phyloP scores from a whole-genome alignment of 2,888 invertebrate species.

The Nomada fabriciana region DNA sequence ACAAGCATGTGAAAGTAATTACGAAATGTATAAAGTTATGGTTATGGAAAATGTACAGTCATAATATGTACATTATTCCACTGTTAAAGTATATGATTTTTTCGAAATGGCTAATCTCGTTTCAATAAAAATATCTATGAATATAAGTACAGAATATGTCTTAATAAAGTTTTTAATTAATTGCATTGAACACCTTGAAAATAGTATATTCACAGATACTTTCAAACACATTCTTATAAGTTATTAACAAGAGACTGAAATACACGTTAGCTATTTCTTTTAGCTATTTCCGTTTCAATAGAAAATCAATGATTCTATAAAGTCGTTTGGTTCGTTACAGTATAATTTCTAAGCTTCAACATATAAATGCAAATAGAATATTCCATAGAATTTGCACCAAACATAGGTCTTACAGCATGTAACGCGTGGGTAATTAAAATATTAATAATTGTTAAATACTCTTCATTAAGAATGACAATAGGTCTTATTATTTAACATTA shows the following conservation, averaged over 20 bases:
- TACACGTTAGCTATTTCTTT: too few species aligned
- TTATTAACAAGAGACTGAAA: slow-evolving; percentile 1
- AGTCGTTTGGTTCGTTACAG: not conserved
- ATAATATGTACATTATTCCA: slow-evolving; percentile 17
- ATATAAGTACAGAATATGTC: slow-evolving; percentile 19
- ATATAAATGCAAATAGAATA: slow-evolving; percentile 5
- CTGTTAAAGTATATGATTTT: slow-evolving; percentile 16
- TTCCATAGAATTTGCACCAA: slow-evolving; percentile 2
- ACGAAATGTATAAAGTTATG: slow-evolving; percentile 2
- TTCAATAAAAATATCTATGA: not conserved
- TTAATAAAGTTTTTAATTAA: not conserved
- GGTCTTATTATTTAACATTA: slow-evolving; percentile 22
- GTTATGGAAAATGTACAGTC: not conserved
- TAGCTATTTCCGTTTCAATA: too few species aligned
- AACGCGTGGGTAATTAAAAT: slow-evolving; percentile 11
- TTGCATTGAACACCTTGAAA: slow-evolving; percentile 2
- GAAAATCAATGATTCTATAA: not conserved
- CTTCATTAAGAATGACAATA: slow-evolving; percentile 7
- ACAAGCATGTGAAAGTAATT: slow-evolving; percentile 15
- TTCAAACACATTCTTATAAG: not conserved
- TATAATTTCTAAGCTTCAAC: slow-evolving; percentile 1
- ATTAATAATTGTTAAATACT: slow-evolving; percentile 6
- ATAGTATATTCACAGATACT: not conserved
- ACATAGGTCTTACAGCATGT: not conserved
- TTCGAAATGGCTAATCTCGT: slow-evolving; percentile 9